Conservation (phyloP, 2,888 invertebrate species). For the Noctua fimbriata region DNA sequence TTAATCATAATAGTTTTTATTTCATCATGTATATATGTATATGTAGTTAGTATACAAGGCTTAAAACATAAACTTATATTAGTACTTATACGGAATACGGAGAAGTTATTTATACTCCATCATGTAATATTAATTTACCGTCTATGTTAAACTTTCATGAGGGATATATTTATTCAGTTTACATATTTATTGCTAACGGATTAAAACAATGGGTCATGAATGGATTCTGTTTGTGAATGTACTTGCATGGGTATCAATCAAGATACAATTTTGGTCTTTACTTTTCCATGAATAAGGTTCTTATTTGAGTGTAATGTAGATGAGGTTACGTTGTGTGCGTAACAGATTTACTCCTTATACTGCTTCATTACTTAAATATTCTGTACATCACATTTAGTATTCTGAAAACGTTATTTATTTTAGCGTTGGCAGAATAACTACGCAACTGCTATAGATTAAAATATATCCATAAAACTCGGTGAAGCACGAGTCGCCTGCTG, state of each 20-base stretch:
- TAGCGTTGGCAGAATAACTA: slow-evolving; percentile 56
- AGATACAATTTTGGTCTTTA: slow-evolving; percentile 4
- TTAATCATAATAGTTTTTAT: too few relatives aligned
- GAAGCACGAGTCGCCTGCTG: slow-evolving; percentile 26
- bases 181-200: slow-evolving; percentile 62
- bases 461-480: slow-evolving; percentile 40
- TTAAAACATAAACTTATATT: background rate
- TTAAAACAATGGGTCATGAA: slow-evolving; percentile 68
- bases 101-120: slow-evolving; percentile 19
- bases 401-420: slow-evolving; percentile 51
- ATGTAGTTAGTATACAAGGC: too few relatives aligned
- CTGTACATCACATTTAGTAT: slow-evolving; percentile 49
- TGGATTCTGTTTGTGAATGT: slow-evolving; percentile 53
- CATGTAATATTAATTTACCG: slow-evolving; percentile 55
- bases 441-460: slow-evolving; percentile 58
- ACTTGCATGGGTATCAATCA: slow-evolving; percentile 14
- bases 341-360: slow-evolving; percentile 36
- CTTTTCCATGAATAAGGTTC: background rate
- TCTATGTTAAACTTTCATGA: slow-evolving; percentile 40
- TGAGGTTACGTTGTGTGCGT: slow-evolving; percentile 1
- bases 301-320: background rate
- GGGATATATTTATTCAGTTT: slow-evolving; percentile 58
- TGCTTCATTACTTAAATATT: slow-evolving; percentile 47
- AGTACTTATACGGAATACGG: slow-evolving; percentile 17
- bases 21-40: too few relatives aligned